Base-by-base conservation (phyloP, 2,888 invertebrate genomes). In the Griposia aprilina region DNA sequence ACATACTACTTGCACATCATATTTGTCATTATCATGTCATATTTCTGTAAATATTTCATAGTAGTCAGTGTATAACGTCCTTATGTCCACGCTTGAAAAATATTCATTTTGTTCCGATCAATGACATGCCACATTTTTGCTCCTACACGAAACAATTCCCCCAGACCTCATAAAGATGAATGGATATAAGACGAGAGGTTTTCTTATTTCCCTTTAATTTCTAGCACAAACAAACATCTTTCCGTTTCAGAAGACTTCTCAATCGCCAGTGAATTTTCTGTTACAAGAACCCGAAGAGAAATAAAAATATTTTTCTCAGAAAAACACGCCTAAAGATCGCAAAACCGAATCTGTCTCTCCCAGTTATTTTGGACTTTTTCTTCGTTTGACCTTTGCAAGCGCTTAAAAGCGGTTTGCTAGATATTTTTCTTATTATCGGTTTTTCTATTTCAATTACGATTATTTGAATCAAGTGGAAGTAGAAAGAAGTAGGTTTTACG, bases 161-260 rank as follows among this genome's bases (percentile, higher is more conserved):
- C 30, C 36, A 59, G 80, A 72, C 72, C 72, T 83, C 67, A 48
- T 72, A 83, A 62, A 68, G 50, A 80, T 69, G 52, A 67, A 75
- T 72, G 26, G 55, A 20, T 65, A 57, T 15, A 23, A 62, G 30
- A 65, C 48, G 41, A 55, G 63, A 65, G 57, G 66, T 71, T 72
- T 74, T 78, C 63, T 70, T 70, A 84, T 77, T 66, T 70, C 62
- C 36, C 65, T 71, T 63, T 72, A 71, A 75, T 76, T 87, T 74
- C 48, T 60, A 65, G 62, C 71, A 52, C 73, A 81, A 85, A 76
- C 67, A 87, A 87, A 79, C 67, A 81, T 74, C 41, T 72, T 74
- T 70, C 62, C 67, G 48, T 65, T 60, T 45, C 50, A 57, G 80
- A 67, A 65, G 82, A 73, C 65, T 78, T 74, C 75, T 75, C 79